Evolutionary conservation across 1,140 invertebrate species (phyloP).

Genomic region (Pogonomyrmex californicus): DNA sequence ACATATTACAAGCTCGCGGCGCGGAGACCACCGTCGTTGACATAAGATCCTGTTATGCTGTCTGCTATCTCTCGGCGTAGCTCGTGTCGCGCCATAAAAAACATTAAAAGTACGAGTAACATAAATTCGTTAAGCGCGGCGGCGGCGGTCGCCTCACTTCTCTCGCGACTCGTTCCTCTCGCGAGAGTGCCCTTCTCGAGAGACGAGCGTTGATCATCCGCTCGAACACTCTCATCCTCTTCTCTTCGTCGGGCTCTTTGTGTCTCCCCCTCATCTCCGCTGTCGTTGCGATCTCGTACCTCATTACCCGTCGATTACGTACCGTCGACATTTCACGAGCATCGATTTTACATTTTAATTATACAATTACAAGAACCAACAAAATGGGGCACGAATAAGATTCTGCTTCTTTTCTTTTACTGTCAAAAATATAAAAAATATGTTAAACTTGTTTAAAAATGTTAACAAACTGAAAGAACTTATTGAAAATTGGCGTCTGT

Average conservation of each 20-base stretch:
- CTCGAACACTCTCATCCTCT: constrained; percentile 26
- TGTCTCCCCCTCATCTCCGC: neutral
- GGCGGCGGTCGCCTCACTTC: constrained; percentile 45
- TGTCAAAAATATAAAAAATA: neutral
- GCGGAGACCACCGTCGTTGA: constrained; percentile 81
- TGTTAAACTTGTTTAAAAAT: neutral
- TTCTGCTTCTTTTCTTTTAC: neutral
- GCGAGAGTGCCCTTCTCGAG: constrained; percentile 41
- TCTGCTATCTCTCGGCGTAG: constrained; percentile 78
- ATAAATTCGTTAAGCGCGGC: constrained; percentile 72
- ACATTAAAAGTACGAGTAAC: constrained; percentile 79
- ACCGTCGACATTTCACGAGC: neutral
- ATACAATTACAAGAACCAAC: neutral
- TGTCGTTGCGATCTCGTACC: constrained; percentile 2
- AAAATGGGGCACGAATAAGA: neutral
- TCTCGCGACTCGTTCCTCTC: constrained; percentile 32
- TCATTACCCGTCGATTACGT: constrained; percentile 15
- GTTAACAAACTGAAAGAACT: neutral
- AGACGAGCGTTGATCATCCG: constrained; percentile 32
- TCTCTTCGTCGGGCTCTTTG: neutral
- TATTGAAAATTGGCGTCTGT: neutral
- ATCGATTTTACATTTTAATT: neutral
- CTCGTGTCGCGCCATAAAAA: constrained; percentile 77
- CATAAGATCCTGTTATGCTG: constrained; percentile 82
- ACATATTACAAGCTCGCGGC: constrained; percentile 79